Evolutionary conservation across 2,888 invertebrate genomes (phyloP).

Genomic region (Macroteleia sp.): DNA sequence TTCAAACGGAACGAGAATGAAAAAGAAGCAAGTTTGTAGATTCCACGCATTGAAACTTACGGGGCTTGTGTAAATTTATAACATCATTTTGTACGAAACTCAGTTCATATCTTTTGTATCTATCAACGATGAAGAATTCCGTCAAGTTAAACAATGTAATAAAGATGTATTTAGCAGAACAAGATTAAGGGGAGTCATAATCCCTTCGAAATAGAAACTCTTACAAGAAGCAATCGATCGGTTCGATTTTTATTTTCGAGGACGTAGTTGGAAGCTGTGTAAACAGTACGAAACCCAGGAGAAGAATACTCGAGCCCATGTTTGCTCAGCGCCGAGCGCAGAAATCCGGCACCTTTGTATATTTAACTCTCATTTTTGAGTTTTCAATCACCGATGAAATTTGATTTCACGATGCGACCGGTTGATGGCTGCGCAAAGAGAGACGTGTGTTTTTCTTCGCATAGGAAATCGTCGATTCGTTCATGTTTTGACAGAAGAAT

Average conservation of each 20-base stretch:
- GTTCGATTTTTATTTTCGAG: conserved; percentile 27
- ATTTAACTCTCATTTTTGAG: conserved; percentile 47
- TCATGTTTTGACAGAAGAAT: conserved; percentile 36
- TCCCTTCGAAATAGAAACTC: too few relatives aligned
- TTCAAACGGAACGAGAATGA: too few relatives aligned
- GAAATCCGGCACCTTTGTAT: conserved; percentile 48
- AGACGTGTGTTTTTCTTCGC: conserved; percentile 33
- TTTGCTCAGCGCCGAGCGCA: conserved; percentile 31
- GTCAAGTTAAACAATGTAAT: too few relatives aligned
- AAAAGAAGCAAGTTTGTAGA: too few relatives aligned
- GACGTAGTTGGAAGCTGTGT: conserved; percentile 29
- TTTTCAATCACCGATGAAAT: conserved; percentile 50
- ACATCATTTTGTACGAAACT: too few relatives aligned
- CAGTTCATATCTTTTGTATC: too few relatives aligned
- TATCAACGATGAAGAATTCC: too few relatives aligned
- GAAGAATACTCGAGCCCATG: conserved; percentile 27
- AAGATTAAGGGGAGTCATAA: too few relatives aligned
- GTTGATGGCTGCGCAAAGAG: conserved; percentile 24
- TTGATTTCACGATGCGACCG: conserved; percentile 35
- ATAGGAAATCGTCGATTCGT: conserved; percentile 14
- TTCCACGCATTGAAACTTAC: too few relatives aligned
- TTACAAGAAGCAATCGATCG: conserved; percentile 14
- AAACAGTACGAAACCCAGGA: conserved; percentile 29
- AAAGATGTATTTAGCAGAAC: too few relatives aligned
- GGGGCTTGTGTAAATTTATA: too few relatives aligned